Percentiles rank a stretch among this genome's conserved stretches.
Evolutionary conservation across 2,888 invertebrate genomes (phyloP).

Genomic region (Pterobdella sp.): DNA sequence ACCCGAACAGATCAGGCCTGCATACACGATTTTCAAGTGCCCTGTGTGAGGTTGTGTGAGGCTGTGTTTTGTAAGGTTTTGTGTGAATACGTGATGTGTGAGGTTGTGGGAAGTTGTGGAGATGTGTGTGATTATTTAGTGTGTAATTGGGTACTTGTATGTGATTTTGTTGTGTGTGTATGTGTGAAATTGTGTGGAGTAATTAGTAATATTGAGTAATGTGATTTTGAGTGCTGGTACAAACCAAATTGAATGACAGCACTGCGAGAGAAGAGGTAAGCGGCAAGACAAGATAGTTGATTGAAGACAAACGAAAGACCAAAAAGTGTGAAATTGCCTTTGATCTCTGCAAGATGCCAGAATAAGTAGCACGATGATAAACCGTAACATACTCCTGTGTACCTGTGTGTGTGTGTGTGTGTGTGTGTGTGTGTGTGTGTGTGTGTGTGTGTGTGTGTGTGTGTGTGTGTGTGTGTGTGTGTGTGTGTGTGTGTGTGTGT

Average conservation of each 20-base stretch:
- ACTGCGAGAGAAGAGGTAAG: conserved; percentile 28
- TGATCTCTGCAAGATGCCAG: conserved; percentile 27
- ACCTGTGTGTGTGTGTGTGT: neutral
- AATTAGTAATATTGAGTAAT: neutral
- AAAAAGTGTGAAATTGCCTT: conserved; percentile 26
- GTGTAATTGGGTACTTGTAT: too few species aligned
- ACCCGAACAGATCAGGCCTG: conserved; percentile 86
- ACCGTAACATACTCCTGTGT: conserved; percentile 18
- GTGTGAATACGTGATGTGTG: neutral
- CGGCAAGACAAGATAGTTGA: conserved; percentile 25
- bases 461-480: neutral
- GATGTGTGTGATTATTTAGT: neutral
- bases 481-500: neutral
- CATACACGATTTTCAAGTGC: conserved; percentile 68
- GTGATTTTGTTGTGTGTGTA: neutral
- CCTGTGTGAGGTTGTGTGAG: conserved; percentile 39
- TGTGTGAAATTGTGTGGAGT: neutral
- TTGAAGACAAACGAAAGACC: conserved; percentile 24
- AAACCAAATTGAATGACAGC: conserved; percentile 28
- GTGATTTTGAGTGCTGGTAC: neutral
- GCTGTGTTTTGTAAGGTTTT: too few species aligned
- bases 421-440: neutral
- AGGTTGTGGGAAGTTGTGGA: neutral
- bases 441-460: neutral
- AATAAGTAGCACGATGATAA: conserved; percentile 14